phyloP scores from a whole-genome alignment of 2,113 vertebrate species.

The Phrynosoma blainvillii region DNA sequence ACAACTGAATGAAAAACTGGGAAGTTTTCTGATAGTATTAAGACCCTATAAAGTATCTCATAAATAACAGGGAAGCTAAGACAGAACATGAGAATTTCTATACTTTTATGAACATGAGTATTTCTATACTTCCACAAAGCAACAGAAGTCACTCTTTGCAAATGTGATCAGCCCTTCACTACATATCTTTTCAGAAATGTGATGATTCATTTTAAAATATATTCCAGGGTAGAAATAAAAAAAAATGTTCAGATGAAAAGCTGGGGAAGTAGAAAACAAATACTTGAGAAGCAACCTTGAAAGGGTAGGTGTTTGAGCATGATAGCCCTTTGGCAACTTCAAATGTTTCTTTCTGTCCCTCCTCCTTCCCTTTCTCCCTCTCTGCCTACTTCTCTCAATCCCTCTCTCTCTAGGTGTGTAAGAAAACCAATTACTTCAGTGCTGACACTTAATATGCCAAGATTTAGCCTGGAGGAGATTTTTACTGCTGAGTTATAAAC shows the following conservation, averaged over 20 bases:
- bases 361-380: background rate
- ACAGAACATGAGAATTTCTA: background rate
- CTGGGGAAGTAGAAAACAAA: conserved; percentile 37
- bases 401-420: conserved; percentile 64
- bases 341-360: background rate
- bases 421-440: conserved; percentile 77
- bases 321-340: conserved; percentile 69
- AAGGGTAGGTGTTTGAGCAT: conserved; percentile 68
- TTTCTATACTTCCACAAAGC: conserved; percentile 38
- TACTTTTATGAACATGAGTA: conserved; percentile 38
- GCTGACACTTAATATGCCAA: conserved; percentile 77
- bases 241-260: conserved; percentile 17
- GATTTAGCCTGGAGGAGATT: conserved; percentile 75
- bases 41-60: background rate
- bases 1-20: background rate
- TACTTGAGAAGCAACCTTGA: conserved; percentile 46
- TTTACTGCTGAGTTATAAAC: conserved; percentile 75
- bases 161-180: conserved; percentile 29
- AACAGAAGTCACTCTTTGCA: conserved; percentile 18
- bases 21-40: background rate
- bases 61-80: conserved; percentile 43
- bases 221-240: conserved; percentile 1
- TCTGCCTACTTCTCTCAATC: background rate
- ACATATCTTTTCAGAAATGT: conserved; percentile 52
- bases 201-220: conserved; percentile 54